These are phyloP conservation scores for Chaetops frenatus DNA, from an alignment of 2,113 vertebrate genomes.

Conservation along the genomic window DNA sequence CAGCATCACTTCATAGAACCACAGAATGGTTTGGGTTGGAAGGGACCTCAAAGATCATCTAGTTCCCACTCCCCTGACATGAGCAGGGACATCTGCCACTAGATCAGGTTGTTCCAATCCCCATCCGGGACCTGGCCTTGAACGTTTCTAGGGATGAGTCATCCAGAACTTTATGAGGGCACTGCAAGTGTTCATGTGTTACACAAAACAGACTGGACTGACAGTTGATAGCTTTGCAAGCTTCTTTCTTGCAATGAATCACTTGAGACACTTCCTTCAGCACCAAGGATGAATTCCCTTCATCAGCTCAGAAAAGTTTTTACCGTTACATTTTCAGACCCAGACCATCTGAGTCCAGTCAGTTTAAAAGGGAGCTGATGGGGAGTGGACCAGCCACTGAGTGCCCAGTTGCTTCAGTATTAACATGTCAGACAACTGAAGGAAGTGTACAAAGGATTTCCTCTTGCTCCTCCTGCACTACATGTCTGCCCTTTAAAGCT, in stretches of 20 bases:
- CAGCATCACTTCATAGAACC: not conserved
- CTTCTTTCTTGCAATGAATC: not conserved
- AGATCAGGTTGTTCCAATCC: not conserved
- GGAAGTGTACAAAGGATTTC: not conserved
- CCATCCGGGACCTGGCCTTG: not conserved
- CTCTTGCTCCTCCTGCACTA: not conserved
- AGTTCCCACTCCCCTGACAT: not conserved
- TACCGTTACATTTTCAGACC: not conserved
- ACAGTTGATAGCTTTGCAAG: not conserved
- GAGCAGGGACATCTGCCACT: not conserved
- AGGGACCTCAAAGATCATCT: not conserved
- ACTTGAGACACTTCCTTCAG: not conserved
- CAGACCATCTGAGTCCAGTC: not conserved
- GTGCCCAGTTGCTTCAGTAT: not conserved
- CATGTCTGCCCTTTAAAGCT: not conserved
- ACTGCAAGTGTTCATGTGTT: not conserved
- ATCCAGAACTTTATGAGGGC: not conserved
- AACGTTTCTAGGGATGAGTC: not conserved
- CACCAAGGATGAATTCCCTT: not conserved
- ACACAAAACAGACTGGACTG: not conserved
- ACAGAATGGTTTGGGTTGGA: not conserved
- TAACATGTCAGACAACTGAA: not conserved
- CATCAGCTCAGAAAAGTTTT: not conserved
- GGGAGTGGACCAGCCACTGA: not conserved
- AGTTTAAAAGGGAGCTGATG: not conserved